A percentile compares a stretch with the other conserved stretches of the same genome.
Conservation (phyloP, 2,888 invertebrate species). For the Melipona beecheii region DNA sequence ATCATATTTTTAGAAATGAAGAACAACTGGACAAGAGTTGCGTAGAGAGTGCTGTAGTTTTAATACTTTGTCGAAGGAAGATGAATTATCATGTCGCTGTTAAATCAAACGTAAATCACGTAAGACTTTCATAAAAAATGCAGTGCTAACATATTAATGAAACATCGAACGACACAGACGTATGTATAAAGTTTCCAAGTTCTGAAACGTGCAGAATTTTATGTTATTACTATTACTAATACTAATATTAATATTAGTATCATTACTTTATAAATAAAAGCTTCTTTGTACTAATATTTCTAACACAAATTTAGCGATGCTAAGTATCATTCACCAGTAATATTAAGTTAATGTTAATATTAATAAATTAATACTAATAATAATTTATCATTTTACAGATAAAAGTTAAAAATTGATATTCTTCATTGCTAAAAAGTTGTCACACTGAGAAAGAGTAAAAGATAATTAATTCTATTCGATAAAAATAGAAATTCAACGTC, state of each 20-base stretch:
- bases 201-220: not conserved
- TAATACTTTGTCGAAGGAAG: not conserved
- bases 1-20: conserved; percentile 16
- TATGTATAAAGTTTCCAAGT: not conserved
- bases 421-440: not conserved
- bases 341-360: too few species aligned
- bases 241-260: too few species aligned
- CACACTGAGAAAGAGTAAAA: too few species aligned
- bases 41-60: not conserved
- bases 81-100: conserved; percentile 15
- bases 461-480: not conserved
- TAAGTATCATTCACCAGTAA: too few species aligned
- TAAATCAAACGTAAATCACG: conserved; percentile 16
- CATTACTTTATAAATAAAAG: too few species aligned
- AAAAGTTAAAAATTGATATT: not conserved
- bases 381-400: too few species aligned
- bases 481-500: not conserved
- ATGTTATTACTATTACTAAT: too few species aligned
- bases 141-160: not conserved
- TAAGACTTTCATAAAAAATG: not conserved
- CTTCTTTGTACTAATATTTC: too few species aligned
- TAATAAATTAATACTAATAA: too few species aligned
- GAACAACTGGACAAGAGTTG: not conserved
- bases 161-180: not conserved
- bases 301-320: too few species aligned